Base-by-base conservation (phyloP, 2,888 invertebrate species). In the Agelastica alni region DNA sequence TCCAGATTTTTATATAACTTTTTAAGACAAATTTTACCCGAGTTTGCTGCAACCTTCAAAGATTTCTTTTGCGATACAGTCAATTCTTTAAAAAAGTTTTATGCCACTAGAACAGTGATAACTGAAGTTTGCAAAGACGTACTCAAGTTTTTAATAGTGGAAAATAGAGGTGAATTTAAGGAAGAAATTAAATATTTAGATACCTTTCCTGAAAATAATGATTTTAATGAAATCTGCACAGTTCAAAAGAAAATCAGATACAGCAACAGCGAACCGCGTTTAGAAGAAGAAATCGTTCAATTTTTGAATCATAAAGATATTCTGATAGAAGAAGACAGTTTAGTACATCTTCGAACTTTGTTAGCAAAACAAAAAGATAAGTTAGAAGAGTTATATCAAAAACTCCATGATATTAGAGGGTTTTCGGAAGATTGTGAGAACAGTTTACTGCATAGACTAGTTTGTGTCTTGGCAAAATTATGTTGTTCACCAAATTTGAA, bases 381-480 rank as follows among this genome's bases (percentile, higher is more conserved):
- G 62, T 68, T 88, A 5, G 76, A 75, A 13, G 60, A 69, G 2
- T 67, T 88, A 46, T 85, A 82, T 59, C 71, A 76, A n/a, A 77
- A 79, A 22, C 70, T 88, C 37, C 79, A 81, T 55, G 68, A 69
- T 4, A 70, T 75, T 0, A 79, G 81, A 64, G 83, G 84, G 1
- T 87, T 87, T 70, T 84, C 86, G 0, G 87, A 88, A 70, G 85
- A 87, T 60, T 85, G 85, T 64, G 77, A 77, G 22, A 76, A 78
- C 0, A 88, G 85, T 69, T 65, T 81, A 10, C 69, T 89, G 9
- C 89, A 90, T 73, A 79, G 80, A 62, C 73, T 88, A 9, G 80
- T 87, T 54, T 80, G 81, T 59, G 76, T 79, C 34, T 75, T 90
- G 6, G 80, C 84, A 30, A 79, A 80, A 57, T 77, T 85, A 51